Percentiles rank a stretch among this genome's conserved stretches.
Evolutionary conservation across 2,797 vertebrate genomes (phyloP).

Genomic region (Pempheris klunzingeri): DNA sequence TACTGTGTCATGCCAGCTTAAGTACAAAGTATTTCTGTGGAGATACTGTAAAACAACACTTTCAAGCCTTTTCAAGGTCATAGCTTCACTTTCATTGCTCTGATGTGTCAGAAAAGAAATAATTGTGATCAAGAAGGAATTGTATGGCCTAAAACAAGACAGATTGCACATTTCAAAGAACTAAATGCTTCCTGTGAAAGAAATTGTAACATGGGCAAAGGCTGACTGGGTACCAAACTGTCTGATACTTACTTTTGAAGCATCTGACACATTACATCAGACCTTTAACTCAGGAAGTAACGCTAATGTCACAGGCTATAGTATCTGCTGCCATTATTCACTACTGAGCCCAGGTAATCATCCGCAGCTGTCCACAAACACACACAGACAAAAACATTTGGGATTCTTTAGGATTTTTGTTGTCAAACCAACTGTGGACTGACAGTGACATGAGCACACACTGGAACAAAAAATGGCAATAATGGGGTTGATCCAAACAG

Average conservation of each 20-base stretch:
- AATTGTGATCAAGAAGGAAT: slow-evolving; percentile 24
- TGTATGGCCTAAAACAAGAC: slow-evolving; percentile 9
- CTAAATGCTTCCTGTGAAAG: slow-evolving; percentile 24
- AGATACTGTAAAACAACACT: slow-evolving; percentile 33
- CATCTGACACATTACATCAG: slow-evolving; percentile 50
- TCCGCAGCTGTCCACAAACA: slow-evolving; percentile 51
- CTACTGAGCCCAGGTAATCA: slow-evolving; percentile 49
- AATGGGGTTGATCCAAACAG: slow-evolving; percentile 44
- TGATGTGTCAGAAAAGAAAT: slow-evolving; percentile 31
- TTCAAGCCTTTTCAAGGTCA: slow-evolving; percentile 29
- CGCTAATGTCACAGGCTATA: slow-evolving; percentile 46
- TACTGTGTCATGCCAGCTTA: slow-evolving; percentile 37
- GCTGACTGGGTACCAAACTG: slow-evolving; percentile 32
- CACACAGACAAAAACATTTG: slow-evolving; percentile 31
- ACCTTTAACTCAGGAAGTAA: slow-evolving; percentile 55
- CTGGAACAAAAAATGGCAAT: slow-evolving; percentile 46
- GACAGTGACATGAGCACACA: slow-evolving; percentile 45
- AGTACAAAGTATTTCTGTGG: background rate
- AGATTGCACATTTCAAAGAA: slow-evolving; percentile 23
- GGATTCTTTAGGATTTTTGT: slow-evolving; percentile 13
- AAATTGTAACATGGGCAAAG: slow-evolving; percentile 15
- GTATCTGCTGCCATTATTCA: slow-evolving; percentile 30
- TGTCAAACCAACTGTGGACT: slow-evolving; percentile 9
- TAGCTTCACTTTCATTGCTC: slow-evolving; percentile 17
- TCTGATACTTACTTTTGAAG: slow-evolving; percentile 30